Percentiles rank a stretch among this genome's conserved stretches.
These are phyloP conservation scores for Meghimatium bilineatum DNA, from an alignment of 2,888 invertebrate species.

Conservation along the genomic window DNA sequence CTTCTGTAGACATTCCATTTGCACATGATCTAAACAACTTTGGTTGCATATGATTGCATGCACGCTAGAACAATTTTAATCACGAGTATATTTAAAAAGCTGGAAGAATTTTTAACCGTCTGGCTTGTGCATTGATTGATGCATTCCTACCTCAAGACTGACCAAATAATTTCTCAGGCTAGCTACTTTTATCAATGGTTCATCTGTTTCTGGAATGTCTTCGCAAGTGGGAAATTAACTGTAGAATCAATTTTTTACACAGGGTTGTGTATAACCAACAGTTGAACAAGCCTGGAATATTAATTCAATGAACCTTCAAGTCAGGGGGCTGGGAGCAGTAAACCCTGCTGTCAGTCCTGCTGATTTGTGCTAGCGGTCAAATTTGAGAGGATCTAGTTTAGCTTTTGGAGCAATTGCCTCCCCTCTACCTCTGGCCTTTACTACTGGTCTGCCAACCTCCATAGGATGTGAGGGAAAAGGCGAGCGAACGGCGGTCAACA, in stretches of 20 bases:
- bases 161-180: slow-evolving; percentile 9
- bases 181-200: slow-evolving; percentile 11
- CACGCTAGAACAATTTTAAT: neutral
- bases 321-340: neutral
- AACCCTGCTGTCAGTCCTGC: slow-evolving; percentile 5
- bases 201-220: slow-evolving; percentile 21
- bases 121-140: neutral
- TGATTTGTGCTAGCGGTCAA: neutral
- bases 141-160: slow-evolving; percentile 15
- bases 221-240: neutral
- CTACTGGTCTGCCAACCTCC: slow-evolving; percentile 48
- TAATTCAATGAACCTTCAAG: neutral
- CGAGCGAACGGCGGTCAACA: slow-evolving; percentile 15
- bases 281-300: slow-evolving; percentile 26
- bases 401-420: slow-evolving; percentile 44
- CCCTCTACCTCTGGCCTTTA: slow-evolving; percentile 45
- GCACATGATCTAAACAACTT: neutral
- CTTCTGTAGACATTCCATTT: slow-evolving; percentile 40
- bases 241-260: neutral
- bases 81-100: neutral
- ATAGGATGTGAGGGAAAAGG: slow-evolving; percentile 42
- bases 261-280: neutral
- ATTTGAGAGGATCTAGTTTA: slow-evolving; percentile 44
- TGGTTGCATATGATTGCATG: neutral
- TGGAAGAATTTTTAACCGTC: neutral